phyloP scores from a whole-genome alignment of 2,888 invertebrate genomes.

The Drosophila longiperda region DNA sequence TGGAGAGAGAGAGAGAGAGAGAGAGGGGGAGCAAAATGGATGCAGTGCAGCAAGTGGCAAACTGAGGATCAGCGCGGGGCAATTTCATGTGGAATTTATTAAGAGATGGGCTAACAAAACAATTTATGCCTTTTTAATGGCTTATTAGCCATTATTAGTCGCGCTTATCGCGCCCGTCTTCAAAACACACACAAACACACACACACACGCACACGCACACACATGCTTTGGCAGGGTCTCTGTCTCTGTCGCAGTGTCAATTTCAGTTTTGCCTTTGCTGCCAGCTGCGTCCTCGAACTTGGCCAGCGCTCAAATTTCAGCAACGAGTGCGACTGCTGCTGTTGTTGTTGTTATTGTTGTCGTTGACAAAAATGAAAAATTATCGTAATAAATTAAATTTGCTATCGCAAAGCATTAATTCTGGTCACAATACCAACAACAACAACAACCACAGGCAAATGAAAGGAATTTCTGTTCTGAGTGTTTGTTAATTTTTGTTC shows the following conservation, averaged over 20 bases:
- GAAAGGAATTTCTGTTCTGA: slow-evolving; percentile 61
- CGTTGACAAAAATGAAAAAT: slow-evolving; percentile 82
- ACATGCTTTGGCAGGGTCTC: slow-evolving; percentile 9
- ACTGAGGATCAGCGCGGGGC: slow-evolving; percentile 36
- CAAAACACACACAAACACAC: slow-evolving; percentile 44
- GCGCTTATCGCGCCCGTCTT: slow-evolving; percentile 80
- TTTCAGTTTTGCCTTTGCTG: slow-evolving; percentile 43
- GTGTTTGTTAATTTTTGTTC: slow-evolving; percentile 47
- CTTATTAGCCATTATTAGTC: slow-evolving; percentile 83
- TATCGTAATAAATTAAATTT: slow-evolving; percentile 83
- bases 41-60: slow-evolving; percentile 65
- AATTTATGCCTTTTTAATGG: slow-evolving; percentile 84
- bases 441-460: slow-evolving; percentile 33
- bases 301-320: slow-evolving; percentile 66
- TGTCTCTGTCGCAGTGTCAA: slow-evolving; percentile 42
- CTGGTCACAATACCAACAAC: slow-evolving; percentile 48
- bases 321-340: slow-evolving; percentile 29
- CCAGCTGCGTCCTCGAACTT: slow-evolving; percentile 62
- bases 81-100: slow-evolving; percentile 79
- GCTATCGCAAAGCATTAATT: slow-evolving; percentile 82
- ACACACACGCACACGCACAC: slow-evolving; percentile 1
- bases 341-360: slow-evolving; percentile 15
- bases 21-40: slow-evolving; percentile 31
- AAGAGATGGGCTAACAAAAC: slow-evolving; percentile 82
- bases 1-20: neutral